phyloP scores from a whole-genome alignment of 2,888 invertebrate species.

The Agriopis leucophaearia region DNA sequence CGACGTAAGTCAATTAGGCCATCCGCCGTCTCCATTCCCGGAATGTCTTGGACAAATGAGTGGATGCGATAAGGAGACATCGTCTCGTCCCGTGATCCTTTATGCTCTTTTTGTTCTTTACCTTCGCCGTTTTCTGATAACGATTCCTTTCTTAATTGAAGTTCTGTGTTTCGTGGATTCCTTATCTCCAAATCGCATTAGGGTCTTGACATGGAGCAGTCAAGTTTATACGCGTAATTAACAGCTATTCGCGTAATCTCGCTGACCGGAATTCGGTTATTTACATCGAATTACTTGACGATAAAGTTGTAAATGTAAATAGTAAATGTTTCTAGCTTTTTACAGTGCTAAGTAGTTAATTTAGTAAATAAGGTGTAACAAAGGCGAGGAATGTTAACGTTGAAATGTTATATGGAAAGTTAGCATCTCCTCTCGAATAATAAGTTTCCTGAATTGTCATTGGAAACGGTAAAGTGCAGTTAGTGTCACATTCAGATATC shows the following conservation, averaged over 20 bases:
- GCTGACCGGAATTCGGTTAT: conserved; percentile 54
- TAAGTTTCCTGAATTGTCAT: conserved; percentile 31
- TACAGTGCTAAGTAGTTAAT: conserved; percentile 36
- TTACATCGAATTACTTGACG: conserved; percentile 52
- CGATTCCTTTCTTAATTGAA: conserved; percentile 80
- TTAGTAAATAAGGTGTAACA: conserved; percentile 21
- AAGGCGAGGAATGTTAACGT: conserved; percentile 5
- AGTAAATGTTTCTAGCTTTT: conserved; percentile 55
- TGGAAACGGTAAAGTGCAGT: conserved; percentile 34
- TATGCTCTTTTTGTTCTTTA: conserved; percentile 36
- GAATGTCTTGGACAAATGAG: conserved; percentile 84
- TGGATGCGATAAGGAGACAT: conserved; percentile 76
- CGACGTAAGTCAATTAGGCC: conserved; percentile 84
- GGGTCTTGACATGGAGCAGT: conserved; percentile 59
- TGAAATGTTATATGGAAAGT: conserved; percentile 8
- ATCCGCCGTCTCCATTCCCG: conserved; percentile 84
- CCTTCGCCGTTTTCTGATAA: conserved; percentile 66
- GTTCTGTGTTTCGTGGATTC: conserved; percentile 74
- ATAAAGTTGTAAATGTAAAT: conserved; percentile 46
- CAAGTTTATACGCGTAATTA: conserved; percentile 71
- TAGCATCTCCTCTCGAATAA: conserved; percentile 14
- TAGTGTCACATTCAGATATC: conserved; percentile 50
- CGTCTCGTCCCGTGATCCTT: conserved; percentile 58
- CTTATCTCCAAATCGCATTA: conserved; percentile 80
- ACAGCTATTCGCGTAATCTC: conserved; percentile 63